Conservation (phyloP, 2,113 vertebrate species). For the Calyptomena viridis region DNA sequence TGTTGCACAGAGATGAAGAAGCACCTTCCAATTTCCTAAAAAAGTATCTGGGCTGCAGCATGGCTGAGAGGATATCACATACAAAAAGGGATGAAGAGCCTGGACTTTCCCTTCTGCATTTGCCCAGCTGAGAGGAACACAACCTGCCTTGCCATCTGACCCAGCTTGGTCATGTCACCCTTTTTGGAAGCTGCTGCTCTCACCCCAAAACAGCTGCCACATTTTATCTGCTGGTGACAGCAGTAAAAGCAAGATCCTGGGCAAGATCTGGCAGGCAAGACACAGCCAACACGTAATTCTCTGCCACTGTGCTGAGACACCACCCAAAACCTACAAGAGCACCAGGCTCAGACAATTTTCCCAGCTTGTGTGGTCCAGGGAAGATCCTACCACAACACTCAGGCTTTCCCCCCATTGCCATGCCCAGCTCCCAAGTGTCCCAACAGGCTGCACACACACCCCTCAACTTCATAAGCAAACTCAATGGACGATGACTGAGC, state of each 20-base stretch:
- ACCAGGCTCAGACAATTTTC: not conserved
- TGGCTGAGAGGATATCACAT: not conserved
- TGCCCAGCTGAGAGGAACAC: not conserved
- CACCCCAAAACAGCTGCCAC: not conserved
- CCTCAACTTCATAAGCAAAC: not conserved
- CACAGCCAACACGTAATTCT: accelerated
- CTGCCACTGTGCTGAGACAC: not conserved
- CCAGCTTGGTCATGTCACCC: not conserved
- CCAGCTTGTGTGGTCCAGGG: not conserved
- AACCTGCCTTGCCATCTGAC: not conserved
- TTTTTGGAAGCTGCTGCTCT: not conserved
- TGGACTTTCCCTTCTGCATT: not conserved
- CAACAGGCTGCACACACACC: not conserved
- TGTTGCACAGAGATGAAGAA: not conserved
- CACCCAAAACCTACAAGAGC: not conserved
- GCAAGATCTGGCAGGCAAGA: not conserved
- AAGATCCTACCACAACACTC: too few relatives aligned
- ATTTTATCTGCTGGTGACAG: not conserved
- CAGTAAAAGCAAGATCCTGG: not conserved
- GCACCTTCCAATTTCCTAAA: not conserved
- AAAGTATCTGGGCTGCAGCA: accelerated
- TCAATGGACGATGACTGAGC: accelerated
- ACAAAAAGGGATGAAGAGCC: not conserved
- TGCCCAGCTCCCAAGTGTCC: not conserved
- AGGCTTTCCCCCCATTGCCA: not conserved